Evolutionary conservation across 1,140 invertebrate genomes (phyloP).

Genomic region (Holcopasites calliopsidis): DNA sequence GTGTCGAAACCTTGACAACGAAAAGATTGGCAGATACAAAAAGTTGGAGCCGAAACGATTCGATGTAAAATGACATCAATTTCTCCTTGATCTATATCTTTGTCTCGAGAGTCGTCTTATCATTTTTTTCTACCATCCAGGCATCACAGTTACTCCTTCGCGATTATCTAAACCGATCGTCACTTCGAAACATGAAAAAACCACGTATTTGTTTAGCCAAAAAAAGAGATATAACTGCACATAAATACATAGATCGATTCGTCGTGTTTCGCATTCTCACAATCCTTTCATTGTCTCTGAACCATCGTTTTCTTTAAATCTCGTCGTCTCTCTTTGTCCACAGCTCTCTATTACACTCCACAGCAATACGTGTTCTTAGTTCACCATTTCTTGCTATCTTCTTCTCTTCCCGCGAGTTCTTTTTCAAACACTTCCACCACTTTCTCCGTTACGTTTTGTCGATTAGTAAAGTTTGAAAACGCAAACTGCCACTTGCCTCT

Average conservation of each 20-base stretch:
- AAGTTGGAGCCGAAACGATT: too few species aligned
- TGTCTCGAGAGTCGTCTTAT: too few species aligned
- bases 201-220: too few species aligned
- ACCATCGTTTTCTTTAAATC: constrained; percentile 1
- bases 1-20: not conserved
- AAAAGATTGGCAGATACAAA: too few species aligned
- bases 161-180: not conserved
- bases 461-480: not conserved
- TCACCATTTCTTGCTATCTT: not conserved
- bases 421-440: not conserved
- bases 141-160: not conserved
- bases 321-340: not conserved
- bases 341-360: not conserved
- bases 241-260: too few species aligned
- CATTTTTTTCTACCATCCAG: not conserved
- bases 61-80: too few species aligned
- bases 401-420: not conserved
- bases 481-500: not conserved
- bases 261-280: not conserved
- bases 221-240: too few species aligned
- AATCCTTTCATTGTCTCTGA: not conserved
- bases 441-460: not conserved
- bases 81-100: too few species aligned
- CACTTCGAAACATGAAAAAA: too few species aligned
- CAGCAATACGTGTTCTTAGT: too few species aligned